Evolutionary conservation across 2,113 vertebrate genomes (phyloP).

Genomic region (Oreotrochilus melanogaster): DNA sequence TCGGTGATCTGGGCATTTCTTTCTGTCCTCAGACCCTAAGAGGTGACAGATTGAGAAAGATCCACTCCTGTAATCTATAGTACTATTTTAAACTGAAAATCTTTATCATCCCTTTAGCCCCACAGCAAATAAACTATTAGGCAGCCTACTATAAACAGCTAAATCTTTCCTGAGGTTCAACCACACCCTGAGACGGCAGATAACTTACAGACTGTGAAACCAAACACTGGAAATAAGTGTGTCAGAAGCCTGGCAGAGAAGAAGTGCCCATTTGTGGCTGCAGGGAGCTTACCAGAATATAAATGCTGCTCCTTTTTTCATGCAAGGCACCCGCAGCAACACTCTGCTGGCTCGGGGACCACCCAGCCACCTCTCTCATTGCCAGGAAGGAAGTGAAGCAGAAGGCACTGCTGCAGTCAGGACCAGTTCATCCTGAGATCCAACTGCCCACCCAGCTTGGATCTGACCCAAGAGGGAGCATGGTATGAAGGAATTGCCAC

Average conservation of each 20-base stretch:
- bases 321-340: not conserved
- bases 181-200: not conserved
- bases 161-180: not conserved
- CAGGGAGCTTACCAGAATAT: not conserved
- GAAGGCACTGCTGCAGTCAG: not conserved
- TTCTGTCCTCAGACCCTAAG: not conserved
- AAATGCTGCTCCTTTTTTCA: slow-evolving; percentile 9
- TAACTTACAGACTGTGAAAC: not conserved
- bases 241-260: not conserved
- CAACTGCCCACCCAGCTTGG: not conserved
- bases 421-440: not conserved
- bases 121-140: not conserved
- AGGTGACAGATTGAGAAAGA: not conserved
- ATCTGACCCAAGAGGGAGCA: not conserved
- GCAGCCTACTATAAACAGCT: not conserved
- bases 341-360: not conserved
- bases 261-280: not conserved
- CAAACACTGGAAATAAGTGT: slow-evolving; percentile 7
- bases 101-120: not conserved
- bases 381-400: not conserved
- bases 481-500: fast-evolving
- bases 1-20: not conserved
- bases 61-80: not conserved
- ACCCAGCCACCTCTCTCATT: fast-evolving
- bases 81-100: not conserved